Conservation (phyloP, 1,140 invertebrate species). For the Diachasmimorpha longicaudata region DNA sequence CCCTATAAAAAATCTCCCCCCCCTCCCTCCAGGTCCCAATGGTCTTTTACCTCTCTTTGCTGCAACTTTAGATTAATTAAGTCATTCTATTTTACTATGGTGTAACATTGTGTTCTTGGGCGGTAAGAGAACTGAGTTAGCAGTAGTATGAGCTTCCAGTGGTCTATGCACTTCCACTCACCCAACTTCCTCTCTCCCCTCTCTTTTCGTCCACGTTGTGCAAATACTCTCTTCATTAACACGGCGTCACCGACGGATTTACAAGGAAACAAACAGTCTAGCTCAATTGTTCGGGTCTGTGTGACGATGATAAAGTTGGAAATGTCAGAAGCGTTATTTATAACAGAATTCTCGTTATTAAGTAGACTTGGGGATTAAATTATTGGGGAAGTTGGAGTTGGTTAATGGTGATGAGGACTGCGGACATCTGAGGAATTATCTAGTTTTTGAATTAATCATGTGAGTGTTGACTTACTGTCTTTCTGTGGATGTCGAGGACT, state of each 20-base stretch:
- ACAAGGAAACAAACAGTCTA: constrained; percentile 45
- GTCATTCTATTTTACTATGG: neutral
- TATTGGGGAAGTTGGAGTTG: neutral
- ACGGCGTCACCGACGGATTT: constrained; percentile 42
- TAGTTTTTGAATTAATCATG: neutral
- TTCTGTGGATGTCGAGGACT: neutral
- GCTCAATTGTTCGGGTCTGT: constrained; percentile 35
- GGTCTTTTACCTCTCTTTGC: no score
- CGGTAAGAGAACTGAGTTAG: neutral
- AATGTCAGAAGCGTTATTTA: neutral
- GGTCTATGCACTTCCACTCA: constrained; percentile 15
- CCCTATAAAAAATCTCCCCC: no score
- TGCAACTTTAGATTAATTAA: neutral
- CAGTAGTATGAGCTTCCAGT: neutral
- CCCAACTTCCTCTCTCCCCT: constrained; percentile 39
- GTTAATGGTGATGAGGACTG: neutral
- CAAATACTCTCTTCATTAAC: constrained; percentile 53
- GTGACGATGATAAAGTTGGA: neutral
- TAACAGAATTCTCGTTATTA: neutral
- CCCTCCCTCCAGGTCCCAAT: no score
- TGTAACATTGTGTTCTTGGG: neutral
- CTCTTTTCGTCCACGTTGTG: constrained; percentile 28
- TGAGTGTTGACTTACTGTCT: neutral
- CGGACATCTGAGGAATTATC: neutral
- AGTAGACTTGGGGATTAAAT: neutral